Conservation (phyloP, 2,888 invertebrate genomes). For the Volucella inanis region DNA sequence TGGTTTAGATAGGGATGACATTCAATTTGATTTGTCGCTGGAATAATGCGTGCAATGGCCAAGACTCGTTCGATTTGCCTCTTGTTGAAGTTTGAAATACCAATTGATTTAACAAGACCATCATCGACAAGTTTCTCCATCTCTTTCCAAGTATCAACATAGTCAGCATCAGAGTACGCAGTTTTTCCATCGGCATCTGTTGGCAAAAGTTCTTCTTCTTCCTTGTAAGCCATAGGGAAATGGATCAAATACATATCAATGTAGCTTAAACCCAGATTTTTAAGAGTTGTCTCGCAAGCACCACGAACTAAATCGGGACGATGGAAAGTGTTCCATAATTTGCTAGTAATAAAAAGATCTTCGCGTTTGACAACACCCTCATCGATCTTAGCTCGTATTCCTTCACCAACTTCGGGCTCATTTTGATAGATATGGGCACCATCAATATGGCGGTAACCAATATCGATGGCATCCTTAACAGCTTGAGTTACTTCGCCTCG, state of each 20-base stretch:
- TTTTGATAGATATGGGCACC: conserved; percentile 89
- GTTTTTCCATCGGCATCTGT: conserved; percentile 85
- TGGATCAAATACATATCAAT: conserved; percentile 95
- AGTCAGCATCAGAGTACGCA: conserved; percentile 87
- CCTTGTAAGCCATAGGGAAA: conserved; percentile 94
- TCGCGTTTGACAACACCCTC: conserved; percentile 88
- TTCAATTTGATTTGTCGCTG: conserved; percentile 88
- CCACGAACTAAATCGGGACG: conserved; percentile 89
- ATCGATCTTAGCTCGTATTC: conserved; percentile 86
- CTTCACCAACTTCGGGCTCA: conserved; percentile 90
- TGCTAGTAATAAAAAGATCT: conserved; percentile 89
- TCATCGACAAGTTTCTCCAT: conserved; percentile 88
- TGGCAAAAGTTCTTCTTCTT: conserved; percentile 88
- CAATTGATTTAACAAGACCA: conserved; percentile 88
- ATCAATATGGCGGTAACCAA: conserved; percentile 92
- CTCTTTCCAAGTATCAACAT: conserved; percentile 89
- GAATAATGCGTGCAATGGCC: conserved; percentile 85
- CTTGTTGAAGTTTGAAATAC: conserved; percentile 90
- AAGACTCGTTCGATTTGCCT: conserved; percentile 88
- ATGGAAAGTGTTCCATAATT: conserved; percentile 96
- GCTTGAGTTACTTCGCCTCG: conserved; percentile 88
- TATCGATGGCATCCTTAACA: conserved; percentile 89
- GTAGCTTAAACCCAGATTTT: conserved; percentile 89
- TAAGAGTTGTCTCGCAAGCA: conserved; percentile 87
- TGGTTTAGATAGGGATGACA: conserved; percentile 92